Evolutionary conservation across 2,888 invertebrate species (phyloP).

Genomic region (Philereme transversata): DNA sequence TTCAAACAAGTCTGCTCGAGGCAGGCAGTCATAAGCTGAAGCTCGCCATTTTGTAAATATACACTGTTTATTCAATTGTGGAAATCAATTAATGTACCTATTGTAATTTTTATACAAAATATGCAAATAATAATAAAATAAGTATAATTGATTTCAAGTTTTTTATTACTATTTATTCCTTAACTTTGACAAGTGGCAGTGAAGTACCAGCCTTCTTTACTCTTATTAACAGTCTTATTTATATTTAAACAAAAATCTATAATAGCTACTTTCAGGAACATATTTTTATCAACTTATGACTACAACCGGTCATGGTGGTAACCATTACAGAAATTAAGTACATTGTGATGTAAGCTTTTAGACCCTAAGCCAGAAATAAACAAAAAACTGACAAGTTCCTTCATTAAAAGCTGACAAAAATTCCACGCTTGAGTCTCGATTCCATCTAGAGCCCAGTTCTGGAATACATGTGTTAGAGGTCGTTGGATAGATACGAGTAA

Average conservation of each 20-base stretch:
- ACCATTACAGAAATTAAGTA: constrained; percentile 28
- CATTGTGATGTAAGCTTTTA: constrained; percentile 8
- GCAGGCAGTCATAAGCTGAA: constrained; percentile 58
- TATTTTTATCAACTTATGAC: constrained; percentile 6
- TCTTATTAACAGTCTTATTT: constrained; percentile 12
- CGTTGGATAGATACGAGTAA: no score
- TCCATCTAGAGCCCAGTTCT: no score
- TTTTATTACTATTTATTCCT: constrained; percentile 24
- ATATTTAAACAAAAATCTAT: constrained; percentile 3
- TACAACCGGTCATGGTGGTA: constrained; percentile 5
- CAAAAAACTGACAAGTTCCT: no score
- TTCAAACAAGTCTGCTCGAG: constrained; percentile 47
- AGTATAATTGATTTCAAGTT: constrained; percentile 30
- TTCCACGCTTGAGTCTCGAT: no score
- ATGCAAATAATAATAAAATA: constrained; percentile 74
- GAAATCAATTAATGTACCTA: constrained; percentile 75
- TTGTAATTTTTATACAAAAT: constrained; percentile 82
- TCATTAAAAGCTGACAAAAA: no score
- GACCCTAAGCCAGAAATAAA: no score
- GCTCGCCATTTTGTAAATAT: constrained; percentile 74
- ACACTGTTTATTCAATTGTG: constrained; percentile 64
- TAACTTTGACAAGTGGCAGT: constrained; percentile 12
- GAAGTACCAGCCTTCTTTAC: not conserved
- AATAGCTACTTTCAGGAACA: constrained; percentile 17
- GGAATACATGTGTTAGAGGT: no score